Percentiles rank a stretch among this genome's conserved stretches.
Conservation (phyloP, 2,113 vertebrate species). For the Poecile atricapillus region DNA sequence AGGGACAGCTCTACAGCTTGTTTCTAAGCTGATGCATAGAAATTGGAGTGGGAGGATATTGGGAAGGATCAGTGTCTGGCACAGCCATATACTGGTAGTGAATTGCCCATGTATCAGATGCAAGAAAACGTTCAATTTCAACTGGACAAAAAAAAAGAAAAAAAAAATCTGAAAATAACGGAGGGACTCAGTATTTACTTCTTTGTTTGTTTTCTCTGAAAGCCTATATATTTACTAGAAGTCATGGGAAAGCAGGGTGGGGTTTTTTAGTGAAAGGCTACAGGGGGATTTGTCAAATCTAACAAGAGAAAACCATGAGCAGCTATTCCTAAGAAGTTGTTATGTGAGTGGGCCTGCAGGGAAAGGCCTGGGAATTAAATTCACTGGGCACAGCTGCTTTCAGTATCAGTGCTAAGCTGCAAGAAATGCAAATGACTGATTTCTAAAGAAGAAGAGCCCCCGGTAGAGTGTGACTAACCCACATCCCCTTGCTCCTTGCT, state of each 20-base stretch:
- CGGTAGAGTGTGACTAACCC: background rate
- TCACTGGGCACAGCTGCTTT: background rate
- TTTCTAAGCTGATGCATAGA: background rate
- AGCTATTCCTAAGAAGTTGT: background rate
- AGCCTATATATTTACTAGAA: background rate
- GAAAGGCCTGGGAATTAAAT: slow-evolving; percentile 2
- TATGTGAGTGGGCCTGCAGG: background rate
- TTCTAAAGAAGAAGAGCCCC: background rate
- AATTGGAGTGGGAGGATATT: background rate
- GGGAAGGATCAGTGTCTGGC: background rate
- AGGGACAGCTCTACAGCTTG: background rate
- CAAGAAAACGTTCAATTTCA: background rate
- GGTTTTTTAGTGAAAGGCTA: background rate
- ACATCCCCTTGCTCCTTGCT: background rate
- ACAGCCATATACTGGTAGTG: background rate
- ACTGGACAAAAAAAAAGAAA: background rate
- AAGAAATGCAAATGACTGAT: slow-evolving; percentile 16
- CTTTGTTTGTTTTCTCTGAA: background rate
- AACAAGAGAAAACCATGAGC: background rate
- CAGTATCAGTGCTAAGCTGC: background rate
- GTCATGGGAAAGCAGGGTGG: background rate
- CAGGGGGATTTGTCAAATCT: background rate
- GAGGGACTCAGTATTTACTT: background rate
- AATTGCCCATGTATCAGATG: background rate
- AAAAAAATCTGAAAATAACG: background rate